phyloP scores from a whole-genome alignment of 2,113 vertebrate genomes.

The Nibea coibor region DNA sequence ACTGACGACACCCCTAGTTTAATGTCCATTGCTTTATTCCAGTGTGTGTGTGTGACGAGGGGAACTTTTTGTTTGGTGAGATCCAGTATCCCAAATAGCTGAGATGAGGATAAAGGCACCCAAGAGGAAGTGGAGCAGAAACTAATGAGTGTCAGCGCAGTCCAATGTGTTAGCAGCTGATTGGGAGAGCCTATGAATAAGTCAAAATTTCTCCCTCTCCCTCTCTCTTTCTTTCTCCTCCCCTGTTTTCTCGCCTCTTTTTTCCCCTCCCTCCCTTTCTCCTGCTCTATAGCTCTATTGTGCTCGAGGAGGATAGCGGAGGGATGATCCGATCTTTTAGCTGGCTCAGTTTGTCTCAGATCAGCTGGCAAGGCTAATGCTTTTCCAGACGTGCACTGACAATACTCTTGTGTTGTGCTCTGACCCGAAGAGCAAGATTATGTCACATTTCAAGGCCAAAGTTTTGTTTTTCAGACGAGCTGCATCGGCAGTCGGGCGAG shows the following conservation, averaged over 20 bases:
- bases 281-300: constrained; percentile 60
- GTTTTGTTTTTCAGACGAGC: constrained; percentile 10
- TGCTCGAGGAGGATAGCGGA: constrained; percentile 30
- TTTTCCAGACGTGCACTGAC: constrained; percentile 49
- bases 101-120: constrained; percentile 69
- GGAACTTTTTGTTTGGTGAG: constrained; percentile 59
- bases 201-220: constrained; percentile 57
- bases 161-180: constrained; percentile 71
- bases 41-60: constrained; percentile 16
- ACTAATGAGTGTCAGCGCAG: constrained; percentile 69
- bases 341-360: constrained; percentile 41
- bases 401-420: constrained; percentile 38
- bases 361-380: constrained; percentile 57
- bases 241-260: background rate
- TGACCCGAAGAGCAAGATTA: constrained; percentile 24
- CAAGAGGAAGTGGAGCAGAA: constrained; percentile 83
- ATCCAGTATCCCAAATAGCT: constrained; percentile 64
- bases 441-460: background rate
- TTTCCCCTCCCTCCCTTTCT: constrained; percentile 19
- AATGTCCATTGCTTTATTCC: constrained; percentile 43
- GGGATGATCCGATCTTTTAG: constrained; percentile 49
- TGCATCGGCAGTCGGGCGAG: background rate
- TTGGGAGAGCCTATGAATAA: constrained; percentile 69
- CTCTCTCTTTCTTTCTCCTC: background rate
- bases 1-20: constrained; percentile 4